Evolutionary conservation across 2,113 vertebrate genomes (phyloP).

Genomic region (Delphinapterus leucas): DNA sequence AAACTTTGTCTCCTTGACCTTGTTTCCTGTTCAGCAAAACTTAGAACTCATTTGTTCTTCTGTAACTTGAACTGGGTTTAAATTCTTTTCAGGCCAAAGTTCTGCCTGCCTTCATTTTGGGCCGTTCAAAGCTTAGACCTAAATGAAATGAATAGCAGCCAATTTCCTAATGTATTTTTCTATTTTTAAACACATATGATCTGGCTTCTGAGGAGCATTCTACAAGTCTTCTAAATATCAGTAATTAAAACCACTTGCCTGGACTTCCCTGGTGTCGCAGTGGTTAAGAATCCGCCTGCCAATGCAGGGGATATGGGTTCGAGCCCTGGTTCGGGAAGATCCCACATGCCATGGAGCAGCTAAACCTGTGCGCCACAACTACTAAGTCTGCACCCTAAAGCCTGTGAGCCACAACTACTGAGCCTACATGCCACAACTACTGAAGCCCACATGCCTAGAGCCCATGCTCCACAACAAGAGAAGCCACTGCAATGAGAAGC

Average conservation of each 20-base stretch:
- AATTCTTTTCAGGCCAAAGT: conserved; percentile 61
- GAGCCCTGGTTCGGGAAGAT: too few relatives aligned
- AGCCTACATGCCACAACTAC: too few relatives aligned
- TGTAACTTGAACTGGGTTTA: conserved; percentile 52
- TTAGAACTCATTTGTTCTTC: conserved; percentile 63
- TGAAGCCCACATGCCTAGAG: too few relatives aligned
- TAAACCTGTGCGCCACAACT: too few relatives aligned
- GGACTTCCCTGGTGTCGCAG: too few relatives aligned
- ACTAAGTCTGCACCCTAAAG: too few relatives aligned
- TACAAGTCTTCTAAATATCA: neutral
- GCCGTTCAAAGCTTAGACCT: conserved; percentile 52
- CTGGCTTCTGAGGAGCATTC: neutral
- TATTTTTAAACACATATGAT: neutral
- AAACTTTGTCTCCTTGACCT: conserved; percentile 47
- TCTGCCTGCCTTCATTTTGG: neutral
- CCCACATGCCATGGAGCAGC: too few relatives aligned
- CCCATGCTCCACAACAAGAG: too few relatives aligned
- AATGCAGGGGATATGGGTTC: too few relatives aligned
- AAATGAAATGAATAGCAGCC: neutral
- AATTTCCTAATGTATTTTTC: neutral
- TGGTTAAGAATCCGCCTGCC: too few relatives aligned
- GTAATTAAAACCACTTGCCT: neutral
- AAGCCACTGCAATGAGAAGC: too few relatives aligned
- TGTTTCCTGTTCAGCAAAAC: conserved; percentile 53
- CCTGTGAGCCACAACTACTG: too few relatives aligned